Percentiles rank a stretch among this genome's conserved stretches.
phyloP scores from a whole-genome alignment of 2,888 invertebrate genomes.

The Tricholauxania praeusta region DNA sequence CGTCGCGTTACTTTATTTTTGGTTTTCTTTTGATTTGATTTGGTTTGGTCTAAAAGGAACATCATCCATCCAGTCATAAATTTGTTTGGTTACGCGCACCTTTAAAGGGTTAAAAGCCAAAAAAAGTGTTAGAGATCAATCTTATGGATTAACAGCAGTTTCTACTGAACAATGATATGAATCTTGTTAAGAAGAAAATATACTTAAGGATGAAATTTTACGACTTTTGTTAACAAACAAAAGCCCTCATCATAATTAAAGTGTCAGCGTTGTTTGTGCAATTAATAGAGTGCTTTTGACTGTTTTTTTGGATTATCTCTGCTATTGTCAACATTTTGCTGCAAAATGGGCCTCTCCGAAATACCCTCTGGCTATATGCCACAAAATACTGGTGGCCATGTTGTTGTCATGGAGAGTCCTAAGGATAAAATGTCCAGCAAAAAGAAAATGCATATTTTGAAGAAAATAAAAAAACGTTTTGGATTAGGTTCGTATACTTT shows the following conservation, averaged over 20 bases:
- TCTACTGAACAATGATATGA: too few relatives aligned
- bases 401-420: conserved; percentile 60
- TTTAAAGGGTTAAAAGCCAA: conserved; percentile 18
- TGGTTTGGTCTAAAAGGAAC: too few relatives aligned
- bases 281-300: too few relatives aligned
- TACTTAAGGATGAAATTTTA: too few relatives aligned
- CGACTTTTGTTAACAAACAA: too few relatives aligned
- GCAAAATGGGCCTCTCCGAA: conserved; percentile 64
- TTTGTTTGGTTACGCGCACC: conserved; percentile 12
- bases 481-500: conserved; percentile 80
- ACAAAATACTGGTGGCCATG: conserved; percentile 54
- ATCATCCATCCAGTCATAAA: background rate
- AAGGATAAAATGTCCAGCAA: conserved; percentile 64
- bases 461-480: conserved; percentile 89
- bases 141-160: too few relatives aligned
- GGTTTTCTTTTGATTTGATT: background rate
- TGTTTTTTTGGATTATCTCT: background rate
- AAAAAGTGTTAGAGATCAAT: background rate
- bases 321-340: background rate
- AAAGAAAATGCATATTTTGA: conserved; percentile 87
- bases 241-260: too few relatives aligned
- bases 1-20: background rate
- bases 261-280: too few relatives aligned
- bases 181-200: too few relatives aligned
- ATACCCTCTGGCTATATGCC: conserved; percentile 58